These are phyloP conservation scores for Telmatherina bonti DNA, from an alignment of 2,797 vertebrate genomes.

Conservation along the genomic window DNA sequence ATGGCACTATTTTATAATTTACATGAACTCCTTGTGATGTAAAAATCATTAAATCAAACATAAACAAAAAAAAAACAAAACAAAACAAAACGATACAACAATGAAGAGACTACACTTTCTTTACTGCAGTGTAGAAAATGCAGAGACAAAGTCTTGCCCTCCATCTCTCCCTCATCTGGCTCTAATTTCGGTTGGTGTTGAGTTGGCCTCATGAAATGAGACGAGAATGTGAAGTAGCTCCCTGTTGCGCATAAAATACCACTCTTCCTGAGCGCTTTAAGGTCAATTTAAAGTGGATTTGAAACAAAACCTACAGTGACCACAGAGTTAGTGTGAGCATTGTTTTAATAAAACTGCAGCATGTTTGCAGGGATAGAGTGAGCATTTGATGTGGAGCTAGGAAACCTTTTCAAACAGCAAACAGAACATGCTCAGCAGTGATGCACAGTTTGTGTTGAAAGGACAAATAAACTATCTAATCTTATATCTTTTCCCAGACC, in stretches of 20 bases:
- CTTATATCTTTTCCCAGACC: background rate
- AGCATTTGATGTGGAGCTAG: background rate
- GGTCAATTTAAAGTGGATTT: constrained; percentile 30
- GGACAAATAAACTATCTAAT: background rate
- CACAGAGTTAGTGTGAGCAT: background rate
- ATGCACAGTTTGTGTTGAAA: background rate
- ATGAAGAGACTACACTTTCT: constrained; percentile 28
- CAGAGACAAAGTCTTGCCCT: constrained; percentile 14
- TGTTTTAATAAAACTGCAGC: background rate
- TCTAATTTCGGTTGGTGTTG: constrained; percentile 43
- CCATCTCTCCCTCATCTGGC: constrained; percentile 42
- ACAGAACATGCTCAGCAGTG: background rate
- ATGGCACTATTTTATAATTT: constrained; percentile 12
- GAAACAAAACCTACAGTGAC: background rate
- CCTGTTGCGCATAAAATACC: constrained; percentile 36
- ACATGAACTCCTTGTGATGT: constrained; percentile 12
- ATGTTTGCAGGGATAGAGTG: background rate
- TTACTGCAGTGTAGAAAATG: constrained; percentile 16
- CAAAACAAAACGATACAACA: background rate
- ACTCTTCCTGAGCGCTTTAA: constrained; percentile 21
- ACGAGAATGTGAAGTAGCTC: constrained; percentile 48
- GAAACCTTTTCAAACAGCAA: no score
- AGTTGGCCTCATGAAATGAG: constrained; percentile 47
- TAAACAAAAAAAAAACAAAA: background rate
- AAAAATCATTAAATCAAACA: background rate